Conservation (phyloP, 2,113 vertebrate genomes). For the Cryptotis parvus region DNA sequence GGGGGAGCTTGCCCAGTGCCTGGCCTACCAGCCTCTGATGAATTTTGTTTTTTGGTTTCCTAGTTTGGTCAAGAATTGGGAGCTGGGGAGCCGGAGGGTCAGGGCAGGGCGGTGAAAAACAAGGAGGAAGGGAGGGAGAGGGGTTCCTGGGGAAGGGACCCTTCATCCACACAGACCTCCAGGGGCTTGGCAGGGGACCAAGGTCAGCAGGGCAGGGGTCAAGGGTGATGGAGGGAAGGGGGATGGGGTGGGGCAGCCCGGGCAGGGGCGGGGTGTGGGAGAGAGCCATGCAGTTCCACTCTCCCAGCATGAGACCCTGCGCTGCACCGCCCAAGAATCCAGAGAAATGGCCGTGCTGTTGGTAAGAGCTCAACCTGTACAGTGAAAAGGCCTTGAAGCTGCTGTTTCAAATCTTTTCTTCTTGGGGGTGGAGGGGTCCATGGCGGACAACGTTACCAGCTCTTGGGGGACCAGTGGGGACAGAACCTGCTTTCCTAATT, state of each 20-base stretch:
- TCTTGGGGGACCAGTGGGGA: background rate
- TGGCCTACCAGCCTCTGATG: background rate
- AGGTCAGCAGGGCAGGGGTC: background rate
- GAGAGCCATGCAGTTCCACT: background rate
- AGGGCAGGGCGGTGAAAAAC: background rate
- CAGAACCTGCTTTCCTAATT: constrained; percentile 9
- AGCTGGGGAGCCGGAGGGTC: background rate
- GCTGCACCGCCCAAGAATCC: background rate
- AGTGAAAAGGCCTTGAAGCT: background rate
- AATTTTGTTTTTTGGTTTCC: background rate
- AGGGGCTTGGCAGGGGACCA: background rate
- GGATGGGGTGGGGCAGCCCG: no score
- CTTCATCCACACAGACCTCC: no score
- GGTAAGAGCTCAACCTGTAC: background rate
- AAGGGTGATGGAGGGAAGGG: background rate
- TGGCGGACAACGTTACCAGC: background rate
- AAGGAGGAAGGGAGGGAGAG: background rate
- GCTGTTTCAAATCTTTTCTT: background rate
- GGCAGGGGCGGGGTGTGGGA: background rate
- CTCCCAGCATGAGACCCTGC: no score
- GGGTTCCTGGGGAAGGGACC: no score
- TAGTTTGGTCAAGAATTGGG: background rate
- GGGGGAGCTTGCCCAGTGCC: background rate
- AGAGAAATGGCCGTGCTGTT: background rate
- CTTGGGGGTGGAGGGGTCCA: background rate